Base-by-base conservation (phyloP, 2,113 vertebrate genomes). In the Suncus etruscus region DNA sequence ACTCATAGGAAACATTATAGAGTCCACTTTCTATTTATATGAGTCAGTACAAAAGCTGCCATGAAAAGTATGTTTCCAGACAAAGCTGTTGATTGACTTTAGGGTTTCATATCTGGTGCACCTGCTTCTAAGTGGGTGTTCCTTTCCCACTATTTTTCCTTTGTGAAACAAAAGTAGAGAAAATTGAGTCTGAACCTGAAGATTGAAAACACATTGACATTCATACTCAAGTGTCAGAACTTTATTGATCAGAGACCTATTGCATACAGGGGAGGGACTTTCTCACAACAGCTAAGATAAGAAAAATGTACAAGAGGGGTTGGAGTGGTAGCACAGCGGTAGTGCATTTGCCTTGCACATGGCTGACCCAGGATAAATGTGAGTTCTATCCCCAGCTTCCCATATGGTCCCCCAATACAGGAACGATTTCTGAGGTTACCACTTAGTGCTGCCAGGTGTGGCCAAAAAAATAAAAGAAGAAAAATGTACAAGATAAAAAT, bases 161-260 rank as follows among this genome's bases (percentile, higher is more conserved):
- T 81, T 92, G 76, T 92, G 95, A 96, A 96, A 92, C 87, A 76
- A 93, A 95, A 94, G 65, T 65, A 69, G 0, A 31, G 96, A 1
- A 79, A 82, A 82, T 77, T 82, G 89, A 94, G 83, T 68, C 50
- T 89, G 93, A 74, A 31, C 20, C 70, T 0, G 18, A 92, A 96
- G 95, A 94, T 93, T 97, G 93, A 92, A 97, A 97, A 95, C 92
- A 96, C 93, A 95, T 76, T 95, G 70, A 95, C 32, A 45, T 74
- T 88, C 76, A 96, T 80, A 92, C 74, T 95, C 39, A 81, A 27
- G 80, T 1, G 0, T 79, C 86, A 94, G 95, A 93, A 16, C 11
- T 58, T 95, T 89, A 83, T 95, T 93, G 95, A 92, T 94, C 87
- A 96, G 73, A 84, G 94, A 87, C 66, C 93, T 89, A 96, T 70